Evolutionary conservation across 2,797 vertebrate species (phyloP), one percentile per base, ranked within the genome.

Genomic region (Hippoglossus hippoglossus): DNA sequence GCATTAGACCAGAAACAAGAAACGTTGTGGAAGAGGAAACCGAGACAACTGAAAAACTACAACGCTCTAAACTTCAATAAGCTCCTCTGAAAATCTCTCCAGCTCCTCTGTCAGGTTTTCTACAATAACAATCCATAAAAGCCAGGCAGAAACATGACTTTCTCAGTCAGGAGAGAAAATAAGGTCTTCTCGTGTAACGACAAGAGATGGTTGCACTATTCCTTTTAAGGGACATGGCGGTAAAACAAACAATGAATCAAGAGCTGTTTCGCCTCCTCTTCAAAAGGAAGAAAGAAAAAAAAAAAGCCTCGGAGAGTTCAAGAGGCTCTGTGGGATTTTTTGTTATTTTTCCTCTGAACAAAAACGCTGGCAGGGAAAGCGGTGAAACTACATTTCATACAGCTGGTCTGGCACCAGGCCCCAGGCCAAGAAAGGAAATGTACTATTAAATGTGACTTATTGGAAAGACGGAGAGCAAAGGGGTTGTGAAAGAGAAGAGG

Each of bases 361-460:
- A 92, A 92, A 93, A 87, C 87, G 89, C 91, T 93, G 91, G 92
- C 90, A 91, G 85, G 83, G 79, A 91, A 91, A 88, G 90, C 90
- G 75, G 90, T 83, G 83, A 88, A 92, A 92, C 91, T 90, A 92
- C 89, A 92, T 94, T 93, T 92, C 90, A 91, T 94, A 90, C 93
- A 94, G 92, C 92, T 93, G 92, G 85, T 91, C 90, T 92, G 91
- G 92, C 93, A 90, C 90, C 90, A 86, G 89, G 90, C 91, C 92
- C 62, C 91, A 77, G 89, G 93, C 92, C 93, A 92, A 91, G 88
- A 94, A 92, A 94, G 92, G 91, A 94, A 94, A 93, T 94, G 93
- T 92, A 92, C 91, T 90, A 91, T 94, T 93, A 93, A 92, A 93
- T 92, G 87, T 91, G 88, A 91, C 90, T 92, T 92, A 92, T 93